A percentile compares a stretch with the other conserved stretches of the same genome.
Conservation (phyloP, 2,113 vertebrate species). For the Salvelinus sp. region DNA sequence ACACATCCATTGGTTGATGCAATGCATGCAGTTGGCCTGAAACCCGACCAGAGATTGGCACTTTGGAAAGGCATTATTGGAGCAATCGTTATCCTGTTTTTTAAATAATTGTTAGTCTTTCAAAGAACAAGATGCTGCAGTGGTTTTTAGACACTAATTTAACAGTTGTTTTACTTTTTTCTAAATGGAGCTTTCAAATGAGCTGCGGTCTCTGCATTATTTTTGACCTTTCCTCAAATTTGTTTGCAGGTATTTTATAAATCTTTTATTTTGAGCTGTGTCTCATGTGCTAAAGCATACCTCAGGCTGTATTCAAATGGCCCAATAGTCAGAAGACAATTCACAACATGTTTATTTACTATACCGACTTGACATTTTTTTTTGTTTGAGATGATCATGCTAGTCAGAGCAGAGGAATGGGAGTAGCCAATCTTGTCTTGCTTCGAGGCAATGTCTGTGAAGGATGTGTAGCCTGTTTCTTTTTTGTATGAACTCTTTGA, state of each 20-base stretch:
- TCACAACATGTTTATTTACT: conserved; percentile 29
- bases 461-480: conserved; percentile 53
- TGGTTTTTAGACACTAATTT: conserved; percentile 14
- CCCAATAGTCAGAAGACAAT: conserved; percentile 57
- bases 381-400: conserved; percentile 57
- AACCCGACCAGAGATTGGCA: conserved; percentile 23
- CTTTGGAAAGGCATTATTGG: conserved; percentile 38
- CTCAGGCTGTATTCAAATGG: conserved; percentile 69
- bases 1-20: too few species aligned
- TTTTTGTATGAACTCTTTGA: conserved; percentile 50
- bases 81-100: conserved; percentile 31
- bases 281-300: conserved; percentile 69
- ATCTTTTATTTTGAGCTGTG: conserved; percentile 47
- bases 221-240: conserved; percentile 14
- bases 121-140: conserved; percentile 9
- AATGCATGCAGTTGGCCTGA: too few species aligned
- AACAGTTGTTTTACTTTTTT: conserved; percentile 26
- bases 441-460: conserved; percentile 60
- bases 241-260: conserved; percentile 17
- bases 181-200: conserved; percentile 35
- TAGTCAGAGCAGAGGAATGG: conserved; percentile 50
- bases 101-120: background rate
- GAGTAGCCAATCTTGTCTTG: conserved; percentile 63
- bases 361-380: conserved; percentile 45
- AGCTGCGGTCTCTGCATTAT: conserved; percentile 36